Evolutionary conservation across 2,113 vertebrate genomes (phyloP).

Genomic region (Phaethornis superciliosus): DNA sequence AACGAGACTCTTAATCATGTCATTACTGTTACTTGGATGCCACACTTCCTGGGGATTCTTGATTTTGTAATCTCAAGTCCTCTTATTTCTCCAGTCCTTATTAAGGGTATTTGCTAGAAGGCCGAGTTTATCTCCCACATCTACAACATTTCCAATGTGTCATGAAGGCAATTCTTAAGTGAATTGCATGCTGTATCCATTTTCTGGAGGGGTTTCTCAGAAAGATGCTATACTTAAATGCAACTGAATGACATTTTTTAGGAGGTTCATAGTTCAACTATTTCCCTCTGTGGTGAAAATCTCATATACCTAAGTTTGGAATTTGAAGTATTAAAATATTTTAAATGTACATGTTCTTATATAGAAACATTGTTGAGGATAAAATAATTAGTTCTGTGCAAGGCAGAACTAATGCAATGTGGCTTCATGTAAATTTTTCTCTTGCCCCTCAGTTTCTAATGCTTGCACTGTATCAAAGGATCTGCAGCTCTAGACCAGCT

Average conservation of each 20-base stretch:
- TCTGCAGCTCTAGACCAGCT: not conserved
- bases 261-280: not conserved
- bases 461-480: not conserved
- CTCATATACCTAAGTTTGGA: not conserved
- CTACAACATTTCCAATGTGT: not conserved
- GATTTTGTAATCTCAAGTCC: not conserved
- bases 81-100: not conserved
- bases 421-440: not conserved
- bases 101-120: not conserved
- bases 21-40: not conserved
- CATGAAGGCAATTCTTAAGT: not conserved
- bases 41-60: not conserved
- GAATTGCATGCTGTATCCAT: not conserved
- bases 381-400: not conserved
- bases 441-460: not conserved
- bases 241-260: not conserved
- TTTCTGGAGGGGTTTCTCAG: not conserved
- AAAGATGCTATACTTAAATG: not conserved
- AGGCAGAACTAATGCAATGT: not conserved
- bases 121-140: not conserved
- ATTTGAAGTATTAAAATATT: not conserved
- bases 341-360: not conserved
- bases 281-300: not conserved
- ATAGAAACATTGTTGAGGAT: not conserved
- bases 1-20: not conserved